A percentile compares a stretch with the other conserved stretches of the same genome.
These are phyloP conservation scores for Thryonomys swinderianus DNA, from an alignment of 2,113 vertebrate genomes.

Conservation along the genomic window DNA sequence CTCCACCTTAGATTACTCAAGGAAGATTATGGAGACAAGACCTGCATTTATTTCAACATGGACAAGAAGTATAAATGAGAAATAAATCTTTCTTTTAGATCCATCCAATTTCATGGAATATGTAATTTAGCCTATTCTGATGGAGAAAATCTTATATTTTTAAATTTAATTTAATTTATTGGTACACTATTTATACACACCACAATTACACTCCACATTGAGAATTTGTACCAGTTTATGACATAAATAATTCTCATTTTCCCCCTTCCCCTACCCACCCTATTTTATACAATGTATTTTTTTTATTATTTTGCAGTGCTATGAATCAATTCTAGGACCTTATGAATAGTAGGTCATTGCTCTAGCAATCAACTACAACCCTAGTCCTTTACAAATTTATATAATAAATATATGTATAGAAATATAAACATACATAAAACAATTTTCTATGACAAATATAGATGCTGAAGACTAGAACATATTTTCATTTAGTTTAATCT, in stretches of 20 bases:
- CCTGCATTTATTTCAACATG: neutral
- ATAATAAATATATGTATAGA: neutral
- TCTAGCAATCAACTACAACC: neutral
- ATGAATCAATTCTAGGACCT: neutral
- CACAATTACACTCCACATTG: no score
- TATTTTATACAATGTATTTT: neutral
- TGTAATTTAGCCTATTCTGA: neutral
- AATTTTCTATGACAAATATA: neutral
- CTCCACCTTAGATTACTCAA: neutral
- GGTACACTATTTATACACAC: no score
- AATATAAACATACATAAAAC: neutral
- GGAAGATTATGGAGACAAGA: neutral
- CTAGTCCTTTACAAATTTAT: neutral
- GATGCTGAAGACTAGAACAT: neutral
- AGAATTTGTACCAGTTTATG: no score
- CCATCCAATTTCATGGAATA: neutral
- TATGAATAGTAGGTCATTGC: neutral
- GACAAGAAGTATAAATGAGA: neutral
- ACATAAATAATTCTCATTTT: no score
- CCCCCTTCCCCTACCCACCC: no score
- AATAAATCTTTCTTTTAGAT: neutral
- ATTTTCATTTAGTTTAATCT: neutral
- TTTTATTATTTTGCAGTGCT: neutral
- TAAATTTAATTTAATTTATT: no score
- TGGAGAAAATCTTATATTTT: neutral